These are phyloP conservation scores for Junonia oenone DNA, from an alignment of 2,888 invertebrate genomes.

Conservation along the genomic window DNA sequence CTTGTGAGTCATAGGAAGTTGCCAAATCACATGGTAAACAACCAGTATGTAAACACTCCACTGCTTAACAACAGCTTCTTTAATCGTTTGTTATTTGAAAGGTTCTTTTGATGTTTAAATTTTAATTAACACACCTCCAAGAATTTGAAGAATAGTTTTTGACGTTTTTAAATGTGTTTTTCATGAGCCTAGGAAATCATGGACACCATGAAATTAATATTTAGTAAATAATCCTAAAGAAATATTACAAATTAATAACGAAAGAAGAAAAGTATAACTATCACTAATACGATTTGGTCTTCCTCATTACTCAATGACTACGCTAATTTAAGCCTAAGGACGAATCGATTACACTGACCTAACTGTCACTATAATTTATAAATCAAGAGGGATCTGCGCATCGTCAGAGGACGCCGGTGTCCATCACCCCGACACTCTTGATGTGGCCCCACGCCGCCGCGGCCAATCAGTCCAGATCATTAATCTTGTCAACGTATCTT, in stretches of 20 bases:
- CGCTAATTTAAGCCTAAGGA: neutral
- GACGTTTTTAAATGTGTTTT: too few species aligned
- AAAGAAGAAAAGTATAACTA: neutral
- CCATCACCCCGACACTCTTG: constrained; percentile 56
- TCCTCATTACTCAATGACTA: neutral
- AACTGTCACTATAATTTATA: constrained; percentile 5
- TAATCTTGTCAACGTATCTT: constrained; percentile 61
- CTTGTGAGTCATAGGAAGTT: too few species aligned
- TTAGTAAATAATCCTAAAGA: too few species aligned
- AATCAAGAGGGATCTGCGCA: constrained; percentile 42
- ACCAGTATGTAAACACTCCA: too few species aligned
- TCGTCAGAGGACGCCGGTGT: constrained; percentile 52
- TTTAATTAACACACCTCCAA: too few species aligned
- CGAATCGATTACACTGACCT: neutral
- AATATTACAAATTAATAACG: neutral
- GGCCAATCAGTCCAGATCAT: constrained; percentile 49
- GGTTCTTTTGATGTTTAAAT: too few species aligned
- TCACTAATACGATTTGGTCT: neutral
- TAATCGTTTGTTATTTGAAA: too few species aligned
- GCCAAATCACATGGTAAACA: too few species aligned
- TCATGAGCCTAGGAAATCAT: too few species aligned
- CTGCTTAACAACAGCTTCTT: too few species aligned
- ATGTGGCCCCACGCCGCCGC: constrained; percentile 50
- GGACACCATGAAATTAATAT: too few species aligned
- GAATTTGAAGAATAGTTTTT: too few species aligned